Evolutionary conservation across 2,797 vertebrate genomes (phyloP), one percentile per base, ranked within the genome.

Genomic region (Clarias pachynema): DNA sequence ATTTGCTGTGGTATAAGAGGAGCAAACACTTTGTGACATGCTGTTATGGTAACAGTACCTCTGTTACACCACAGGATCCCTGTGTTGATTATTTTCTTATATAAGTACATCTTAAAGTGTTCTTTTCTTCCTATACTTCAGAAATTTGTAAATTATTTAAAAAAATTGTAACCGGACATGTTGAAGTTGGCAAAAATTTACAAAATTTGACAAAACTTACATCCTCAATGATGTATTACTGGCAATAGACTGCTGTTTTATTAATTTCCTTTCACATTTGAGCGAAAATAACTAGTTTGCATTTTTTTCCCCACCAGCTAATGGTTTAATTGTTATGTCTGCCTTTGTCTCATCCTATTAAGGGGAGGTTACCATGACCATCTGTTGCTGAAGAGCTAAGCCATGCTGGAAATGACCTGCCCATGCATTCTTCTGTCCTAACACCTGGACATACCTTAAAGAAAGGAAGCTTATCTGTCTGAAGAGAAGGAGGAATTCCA

Each of bases 381-480:
- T 57, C 70, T 62, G 26, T 37, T 7, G 40, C 84, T 53, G 59
- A 75, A 87, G 57, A 59, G 24, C 56, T 68, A 40, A 72, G 56
- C 63, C 74, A 40, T 0, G 80, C 79, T 84, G 79, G 88, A 89
- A 44, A 72, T 65, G 40, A n/a, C 5, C 69, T 88, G 22, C 49
- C 66, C 81, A 0, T 79, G 73, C 60, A 85, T 79, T 87, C 68
- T 20, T 79, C 87, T 78, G 73, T 77, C 24, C 40, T 84, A 79
- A 89, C 88, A 91, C 86, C 73, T 91, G 86, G 82, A 63, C 84
- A 84, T 70, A 69, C 78, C 69, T 79, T 86, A 73, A 66, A 75
- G 77, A 65, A 86, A 79, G 85, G 81, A 29, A 62, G 59, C 81
- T 88, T 85, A 85, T 85, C 82, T 68, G 80, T 62, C 81, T 86